Base-by-base conservation (phyloP, 37 sponge, comb jelly and placozoan genomes). In the Tethya wilhelma region DNA sequence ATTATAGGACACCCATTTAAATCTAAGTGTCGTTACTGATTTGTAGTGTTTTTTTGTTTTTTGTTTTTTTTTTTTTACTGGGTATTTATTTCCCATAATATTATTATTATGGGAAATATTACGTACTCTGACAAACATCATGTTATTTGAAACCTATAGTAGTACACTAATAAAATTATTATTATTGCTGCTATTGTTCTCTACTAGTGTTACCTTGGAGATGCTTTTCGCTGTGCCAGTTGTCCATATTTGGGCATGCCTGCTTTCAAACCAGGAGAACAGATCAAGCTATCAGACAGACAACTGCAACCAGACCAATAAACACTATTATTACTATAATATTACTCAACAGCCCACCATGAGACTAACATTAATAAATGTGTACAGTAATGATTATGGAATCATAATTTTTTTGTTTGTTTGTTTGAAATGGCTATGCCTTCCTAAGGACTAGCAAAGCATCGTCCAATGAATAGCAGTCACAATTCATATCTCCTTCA, bases 191-290 rank as follows among this genome's bases (percentile, higher is more conserved):
- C 28, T 26, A n/a, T n/a, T n/a, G n/a, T 79, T 8, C 38, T 36
- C 63, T 20, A n/a, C 4, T 71, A 96, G 93, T 99, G 99, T 76
- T 99, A 96, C 76, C 90, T 99, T 19, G 99, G 99, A 56, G 99
- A 99, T 86, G 99, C 99, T 45, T 99, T 99, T 73, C 78, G 99
- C 11, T 99, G 99, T 83, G 81, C 99, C 56, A 96, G 97, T 64
- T 99, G 99, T 39, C 99, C 99, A 0, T 96, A 96, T 67, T 44
- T 94, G 75, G 99, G 99, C 67, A 91, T 96, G 95, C 99, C 99
- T 23, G 95, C 99, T 0, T 99, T 99, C 86, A 96, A 99, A 42
- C 93, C 97, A 0, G 99, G 99, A 62, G 97, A 96, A 58, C 89
- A 96, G 72, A 90, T 99, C 22, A 90, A 82, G 41, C 84, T 98